These are phyloP conservation scores for Carabus problematicus DNA, from an alignment of 2,888 invertebrate species.

Conservation along the genomic window DNA sequence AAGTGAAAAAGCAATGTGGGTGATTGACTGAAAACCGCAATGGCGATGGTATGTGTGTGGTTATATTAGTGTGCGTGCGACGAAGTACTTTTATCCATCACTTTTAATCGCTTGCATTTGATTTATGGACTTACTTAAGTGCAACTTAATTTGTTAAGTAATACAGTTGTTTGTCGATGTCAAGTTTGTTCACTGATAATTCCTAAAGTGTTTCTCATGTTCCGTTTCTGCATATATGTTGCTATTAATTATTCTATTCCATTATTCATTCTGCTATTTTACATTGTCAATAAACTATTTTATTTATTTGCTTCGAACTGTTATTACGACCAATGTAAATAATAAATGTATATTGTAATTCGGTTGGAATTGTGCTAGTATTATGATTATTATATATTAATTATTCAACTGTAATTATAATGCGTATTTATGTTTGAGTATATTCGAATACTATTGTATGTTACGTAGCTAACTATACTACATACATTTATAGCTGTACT, in stretches of 20 bases:
- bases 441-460: background rate
- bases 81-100: conserved; percentile 32
- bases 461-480: background rate
- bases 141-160: conserved; percentile 12
- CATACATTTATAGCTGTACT: background rate
- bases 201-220: background rate
- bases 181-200: background rate
- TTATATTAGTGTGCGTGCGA: conserved; percentile 29
- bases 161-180: background rate
- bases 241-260: background rate
- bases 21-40: background rate
- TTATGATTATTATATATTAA: too few species aligned
- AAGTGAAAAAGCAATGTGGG: too few species aligned
- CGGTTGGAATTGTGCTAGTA: too few species aligned
- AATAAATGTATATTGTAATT: too few species aligned
- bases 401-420: too few species aligned
- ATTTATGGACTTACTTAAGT: conserved; percentile 35
- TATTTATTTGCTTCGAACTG: too few species aligned
- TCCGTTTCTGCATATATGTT: background rate
- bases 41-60: background rate
- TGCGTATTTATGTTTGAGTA: background rate
- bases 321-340: too few species aligned
- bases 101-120: conserved; percentile 33
- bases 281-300: too few species aligned
- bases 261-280: background rate